These are phyloP conservation scores for Acleris emargana DNA, from an alignment of 2,888 invertebrate species.

Conservation along the genomic window DNA sequence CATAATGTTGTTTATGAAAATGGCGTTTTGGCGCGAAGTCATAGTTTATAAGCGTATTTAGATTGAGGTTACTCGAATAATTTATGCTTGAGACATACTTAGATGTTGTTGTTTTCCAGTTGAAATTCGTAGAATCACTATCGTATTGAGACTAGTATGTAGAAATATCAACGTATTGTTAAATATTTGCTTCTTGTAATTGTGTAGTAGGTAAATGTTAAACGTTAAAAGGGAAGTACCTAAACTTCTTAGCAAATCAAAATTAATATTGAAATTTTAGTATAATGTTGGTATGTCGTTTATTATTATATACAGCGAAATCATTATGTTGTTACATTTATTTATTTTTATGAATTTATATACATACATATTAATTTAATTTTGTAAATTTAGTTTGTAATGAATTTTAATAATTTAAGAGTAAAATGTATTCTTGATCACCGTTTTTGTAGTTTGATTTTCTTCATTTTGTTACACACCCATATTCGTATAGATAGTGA, in stretches of 20 bases:
- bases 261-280: constrained; percentile 27
- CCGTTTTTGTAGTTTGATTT: constrained; percentile 44
- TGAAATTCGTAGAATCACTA: constrained; percentile 21
- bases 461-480: not conserved
- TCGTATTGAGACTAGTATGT: constrained; percentile 24
- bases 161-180: constrained; percentile 15
- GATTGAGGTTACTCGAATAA: constrained; percentile 28
- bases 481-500: too few species aligned
- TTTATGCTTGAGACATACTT: constrained; percentile 26
- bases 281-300: constrained; percentile 16
- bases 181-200: constrained; percentile 21
- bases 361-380: not conserved
- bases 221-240: not conserved
- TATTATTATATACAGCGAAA: constrained; percentile 31
- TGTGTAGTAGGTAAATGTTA: constrained; percentile 23
- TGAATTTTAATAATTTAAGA: constrained; percentile 55
- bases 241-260: constrained; percentile 18
- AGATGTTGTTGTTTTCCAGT: constrained; percentile 26
- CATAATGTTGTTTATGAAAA: constrained; percentile 18
- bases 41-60: constrained; percentile 28
- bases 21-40: constrained; percentile 26
- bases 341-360: constrained; percentile 36
- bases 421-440: constrained; percentile 46
- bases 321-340: constrained; percentile 25
- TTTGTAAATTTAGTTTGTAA: constrained; percentile 41